These are phyloP conservation scores for Melanotus villosus DNA, from an alignment of 2,888 invertebrate species.

Conservation along the genomic window DNA sequence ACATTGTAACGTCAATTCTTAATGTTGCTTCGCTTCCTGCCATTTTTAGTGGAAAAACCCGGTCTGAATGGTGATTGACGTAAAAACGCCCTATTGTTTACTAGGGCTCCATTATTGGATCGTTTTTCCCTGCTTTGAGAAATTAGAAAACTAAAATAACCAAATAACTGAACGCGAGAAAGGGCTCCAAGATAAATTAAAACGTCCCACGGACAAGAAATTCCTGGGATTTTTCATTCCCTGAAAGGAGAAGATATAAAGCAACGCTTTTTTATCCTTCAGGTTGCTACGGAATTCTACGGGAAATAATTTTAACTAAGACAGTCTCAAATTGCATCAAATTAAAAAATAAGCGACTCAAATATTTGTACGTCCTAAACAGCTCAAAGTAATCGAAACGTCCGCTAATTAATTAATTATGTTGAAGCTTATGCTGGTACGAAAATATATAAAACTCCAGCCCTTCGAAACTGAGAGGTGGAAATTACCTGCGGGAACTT, in stretches of 20 bases:
- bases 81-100: constrained; percentile 3
- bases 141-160: constrained; percentile 5
- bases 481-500: too few relatives aligned
- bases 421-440: too few relatives aligned
- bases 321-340: too few relatives aligned
- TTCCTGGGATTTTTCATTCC: not conserved
- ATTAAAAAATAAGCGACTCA: too few relatives aligned
- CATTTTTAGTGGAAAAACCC: constrained; percentile 16
- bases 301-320: too few relatives aligned
- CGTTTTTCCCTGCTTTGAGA: not conserved
- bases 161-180: not conserved
- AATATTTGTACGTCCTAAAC: too few relatives aligned
- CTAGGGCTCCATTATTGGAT: not conserved
- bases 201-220: not conserved
- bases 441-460: too few relatives aligned
- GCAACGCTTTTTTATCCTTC: not conserved
- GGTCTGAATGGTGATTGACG: constrained; percentile 16
- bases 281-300: too few relatives aligned
- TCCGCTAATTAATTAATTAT: too few relatives aligned
- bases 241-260: not conserved
- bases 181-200: not conserved
- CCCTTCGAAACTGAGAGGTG: too few relatives aligned
- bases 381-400: too few relatives aligned
- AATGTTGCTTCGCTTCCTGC: constrained; percentile 21
- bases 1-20: constrained; percentile 24